Percentiles rank a stretch among this genome's conserved stretches.
These are phyloP conservation scores for Cataglyphis albicans DNA, from an alignment of 2,888 invertebrate species.

Conservation along the genomic window DNA sequence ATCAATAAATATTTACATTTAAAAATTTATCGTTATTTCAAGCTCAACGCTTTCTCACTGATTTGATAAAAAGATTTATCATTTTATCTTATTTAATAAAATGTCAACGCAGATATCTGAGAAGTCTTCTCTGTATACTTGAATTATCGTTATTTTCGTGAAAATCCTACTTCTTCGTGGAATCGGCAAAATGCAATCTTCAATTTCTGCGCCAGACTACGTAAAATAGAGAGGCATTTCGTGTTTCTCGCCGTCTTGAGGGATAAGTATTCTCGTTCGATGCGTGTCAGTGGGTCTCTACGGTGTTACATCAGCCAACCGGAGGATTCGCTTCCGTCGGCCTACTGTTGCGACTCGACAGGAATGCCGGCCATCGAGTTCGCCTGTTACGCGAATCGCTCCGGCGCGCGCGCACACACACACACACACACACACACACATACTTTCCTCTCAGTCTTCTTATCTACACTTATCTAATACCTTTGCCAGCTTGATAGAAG, in stretches of 20 bases:
- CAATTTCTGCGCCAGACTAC: not conserved
- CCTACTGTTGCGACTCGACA: constrained; percentile 36
- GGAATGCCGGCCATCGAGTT: constrained; percentile 51
- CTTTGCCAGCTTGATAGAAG: constrained; percentile 21
- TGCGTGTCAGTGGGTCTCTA: constrained; percentile 82
- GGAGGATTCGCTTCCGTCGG: constrained; percentile 82
- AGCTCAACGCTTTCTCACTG: not conserved
- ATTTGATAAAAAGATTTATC: not conserved
- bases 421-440: not conserved
- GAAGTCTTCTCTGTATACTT: not conserved
- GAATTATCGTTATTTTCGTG: constrained; percentile 52
- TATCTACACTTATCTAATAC: constrained; percentile 40
- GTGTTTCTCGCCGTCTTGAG: constrained; percentile 62
- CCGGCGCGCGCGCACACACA: not conserved
- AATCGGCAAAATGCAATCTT: constrained; percentile 28
- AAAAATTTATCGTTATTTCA: not conserved
- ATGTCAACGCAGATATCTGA: not conserved
- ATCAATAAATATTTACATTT: not conserved
- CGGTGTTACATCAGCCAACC: constrained; percentile 79
- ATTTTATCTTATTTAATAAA: not conserved
- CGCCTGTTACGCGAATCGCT: constrained; percentile 49
- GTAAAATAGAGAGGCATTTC: constrained; percentile 65
- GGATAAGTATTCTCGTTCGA: constrained; percentile 56
- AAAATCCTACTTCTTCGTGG: not conserved
- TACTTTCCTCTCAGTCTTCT: constrained; percentile 17